Conservation (phyloP, 2,113 vertebrate genomes). For the Lipophrys pholis region DNA sequence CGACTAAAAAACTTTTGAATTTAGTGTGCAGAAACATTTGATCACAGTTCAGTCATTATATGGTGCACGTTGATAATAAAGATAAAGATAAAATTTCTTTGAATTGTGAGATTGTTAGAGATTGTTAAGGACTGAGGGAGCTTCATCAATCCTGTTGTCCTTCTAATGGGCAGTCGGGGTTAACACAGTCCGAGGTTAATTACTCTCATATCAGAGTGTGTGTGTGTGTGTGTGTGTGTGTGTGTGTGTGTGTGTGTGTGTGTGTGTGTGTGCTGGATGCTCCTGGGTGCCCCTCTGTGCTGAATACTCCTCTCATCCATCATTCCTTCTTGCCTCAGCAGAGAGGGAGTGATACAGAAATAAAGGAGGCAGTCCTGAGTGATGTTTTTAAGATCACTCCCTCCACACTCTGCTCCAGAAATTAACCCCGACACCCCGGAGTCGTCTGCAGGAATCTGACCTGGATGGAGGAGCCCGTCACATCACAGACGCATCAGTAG, state of each 20-base stretch:
- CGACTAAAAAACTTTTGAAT: no score
- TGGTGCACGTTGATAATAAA: no score
- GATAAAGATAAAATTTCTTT: no score
- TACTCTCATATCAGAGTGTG: conserved; percentile 81
- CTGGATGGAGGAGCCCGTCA: conserved; percentile 51
- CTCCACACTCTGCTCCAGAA: conserved; percentile 60
- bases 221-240: conserved; percentile 25
- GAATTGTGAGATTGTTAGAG: no score
- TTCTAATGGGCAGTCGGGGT: conserved; percentile 83
- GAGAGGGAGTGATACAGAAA: conserved; percentile 51
- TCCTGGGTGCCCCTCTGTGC: conserved; percentile 77
- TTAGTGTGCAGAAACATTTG: no score
- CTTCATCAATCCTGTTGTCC: conserved; percentile 85
- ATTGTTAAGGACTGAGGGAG: conserved; percentile 78
- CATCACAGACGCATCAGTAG: neutral
- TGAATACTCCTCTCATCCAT: conserved; percentile 82
- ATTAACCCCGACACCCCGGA: conserved; percentile 69
- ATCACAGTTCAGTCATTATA: no score
- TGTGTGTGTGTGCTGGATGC: conserved; percentile 65
- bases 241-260: conserved; percentile 39
- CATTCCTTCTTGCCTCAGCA: conserved; percentile 69
- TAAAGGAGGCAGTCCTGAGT: conserved; percentile 59
- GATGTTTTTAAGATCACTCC: conserved; percentile 69
- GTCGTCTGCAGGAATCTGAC: conserved; percentile 59
- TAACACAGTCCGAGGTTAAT: conserved; percentile 87